Base-by-base conservation (phyloP, 23 tunicate species). In the Trididemnum nubilum region DNA sequence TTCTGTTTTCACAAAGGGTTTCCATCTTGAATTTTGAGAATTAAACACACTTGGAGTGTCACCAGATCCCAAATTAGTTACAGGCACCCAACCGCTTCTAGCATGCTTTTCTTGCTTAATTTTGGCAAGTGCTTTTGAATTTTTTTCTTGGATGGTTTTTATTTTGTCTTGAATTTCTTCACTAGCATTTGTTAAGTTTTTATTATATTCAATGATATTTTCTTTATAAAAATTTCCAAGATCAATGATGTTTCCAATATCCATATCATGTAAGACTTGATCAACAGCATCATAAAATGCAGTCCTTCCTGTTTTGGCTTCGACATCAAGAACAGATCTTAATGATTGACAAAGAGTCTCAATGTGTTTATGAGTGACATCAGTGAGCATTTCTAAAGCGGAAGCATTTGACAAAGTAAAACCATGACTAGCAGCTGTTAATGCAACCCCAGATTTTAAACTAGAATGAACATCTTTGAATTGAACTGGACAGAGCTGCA, bases 261-360 rank as follows among this genome's bases (percentile, higher is more conserved):
- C 18, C 67, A 77, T 52, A 51, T 77, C 81, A 57, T 77, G 81
- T 7, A 77, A 54, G 26, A 77, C 38, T 30, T 77, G 81, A 77
- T 77, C 81, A 9, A 77, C n/a, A 37, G 67, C 2, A 77, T 77
- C 81, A 54, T 52, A 77, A 57, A 77, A 77, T 1, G 67, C 81
- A 77, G 81, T 77, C 9, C 33, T n/a, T 52, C 81, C 81, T 27
- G 81, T 77, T 19, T 51, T 9, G 25, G 81, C 81, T 77, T 77
- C 81, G 28, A 27, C 36, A 51, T 77, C 81, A 4, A 77, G 2
- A 32, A 26, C 30, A 27, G 40, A 2, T 77, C 39, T 26, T 54
- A 77, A 57, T 2, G 67, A 52, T 28, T 52, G 52, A 30, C 81
- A 77, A 3, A 77, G 5, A 32, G 65, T 52, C 3, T 57, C 40